phyloP scores from a whole-genome alignment of 2,797 vertebrate species.

The Chiloscyllium punctatum region DNA sequence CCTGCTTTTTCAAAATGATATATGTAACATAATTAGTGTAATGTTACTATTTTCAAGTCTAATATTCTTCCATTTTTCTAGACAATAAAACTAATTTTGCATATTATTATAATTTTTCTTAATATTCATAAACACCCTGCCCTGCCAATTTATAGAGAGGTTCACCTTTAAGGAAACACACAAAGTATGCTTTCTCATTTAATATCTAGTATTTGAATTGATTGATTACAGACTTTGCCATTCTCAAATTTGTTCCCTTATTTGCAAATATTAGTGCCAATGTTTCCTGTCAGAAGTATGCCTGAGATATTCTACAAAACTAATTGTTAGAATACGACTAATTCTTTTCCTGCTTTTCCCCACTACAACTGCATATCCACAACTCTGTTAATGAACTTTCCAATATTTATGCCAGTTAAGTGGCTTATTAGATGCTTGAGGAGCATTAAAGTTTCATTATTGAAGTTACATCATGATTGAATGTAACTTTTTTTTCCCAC shows the following conservation, averaged over 20 bases:
- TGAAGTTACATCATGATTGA: not conserved
- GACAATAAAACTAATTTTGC: not conserved
- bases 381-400: conserved; percentile 4
- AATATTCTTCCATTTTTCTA: not conserved
- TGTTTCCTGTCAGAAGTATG: not conserved
- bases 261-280: not conserved
- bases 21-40: not conserved
- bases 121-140: not conserved
- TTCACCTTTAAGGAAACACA: not conserved
- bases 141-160: not conserved
- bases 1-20: not conserved
- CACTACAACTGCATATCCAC: not conserved
- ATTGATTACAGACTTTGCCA: not conserved
- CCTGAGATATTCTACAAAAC: not conserved
- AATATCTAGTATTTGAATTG: not conserved
- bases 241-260: not conserved
- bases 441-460: conserved; percentile 15
- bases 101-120: not conserved
- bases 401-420: conserved; percentile 28
- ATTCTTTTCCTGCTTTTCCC: not conserved
- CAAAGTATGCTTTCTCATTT: not conserved
- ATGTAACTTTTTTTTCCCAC: not conserved
- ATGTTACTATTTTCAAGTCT: not conserved
- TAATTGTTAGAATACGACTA: not conserved
- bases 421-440: conserved; percentile 7